Conservation (phyloP, 2,113 vertebrate genomes). For the Neodon shergylaensis region DNA sequence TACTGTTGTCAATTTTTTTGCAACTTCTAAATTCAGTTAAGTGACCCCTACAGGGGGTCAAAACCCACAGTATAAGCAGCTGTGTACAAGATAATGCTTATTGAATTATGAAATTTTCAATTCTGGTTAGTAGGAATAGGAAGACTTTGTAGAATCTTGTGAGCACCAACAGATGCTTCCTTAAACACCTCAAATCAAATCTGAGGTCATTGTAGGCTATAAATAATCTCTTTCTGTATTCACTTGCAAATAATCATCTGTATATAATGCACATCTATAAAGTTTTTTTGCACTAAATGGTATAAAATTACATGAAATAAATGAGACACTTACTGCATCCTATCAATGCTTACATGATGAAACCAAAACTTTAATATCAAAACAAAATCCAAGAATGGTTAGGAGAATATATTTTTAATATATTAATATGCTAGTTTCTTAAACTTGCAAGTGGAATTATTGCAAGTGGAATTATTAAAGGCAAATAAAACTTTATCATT, state of each 20-base stretch:
- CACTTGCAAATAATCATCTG: background rate
- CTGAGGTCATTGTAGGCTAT: background rate
- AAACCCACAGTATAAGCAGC: background rate
- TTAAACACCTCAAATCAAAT: background rate
- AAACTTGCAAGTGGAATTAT: background rate
- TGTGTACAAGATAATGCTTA: background rate
- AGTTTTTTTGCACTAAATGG: background rate
- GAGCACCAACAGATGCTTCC: background rate
- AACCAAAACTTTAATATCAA: conserved; percentile 34
- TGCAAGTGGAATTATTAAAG: conserved; percentile 4
- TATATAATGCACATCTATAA: background rate
- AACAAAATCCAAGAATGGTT: conserved; percentile 5
- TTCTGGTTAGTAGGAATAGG: background rate
- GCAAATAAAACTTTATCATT: conserved; percentile 29
- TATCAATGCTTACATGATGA: conserved; percentile 1
- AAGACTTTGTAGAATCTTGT: too few relatives aligned
- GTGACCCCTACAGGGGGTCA: background rate
- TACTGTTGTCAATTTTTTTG: background rate
- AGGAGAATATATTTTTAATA: background rate
- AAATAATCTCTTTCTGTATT: background rate
- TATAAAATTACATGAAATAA: conserved; percentile 24
- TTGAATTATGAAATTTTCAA: background rate
- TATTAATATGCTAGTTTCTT: conserved; percentile 11
- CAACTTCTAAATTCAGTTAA: background rate
- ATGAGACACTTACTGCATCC: background rate